Conservation (phyloP, 2,797 vertebrate genomes). For the Crocodylus rhombifer region DNA sequence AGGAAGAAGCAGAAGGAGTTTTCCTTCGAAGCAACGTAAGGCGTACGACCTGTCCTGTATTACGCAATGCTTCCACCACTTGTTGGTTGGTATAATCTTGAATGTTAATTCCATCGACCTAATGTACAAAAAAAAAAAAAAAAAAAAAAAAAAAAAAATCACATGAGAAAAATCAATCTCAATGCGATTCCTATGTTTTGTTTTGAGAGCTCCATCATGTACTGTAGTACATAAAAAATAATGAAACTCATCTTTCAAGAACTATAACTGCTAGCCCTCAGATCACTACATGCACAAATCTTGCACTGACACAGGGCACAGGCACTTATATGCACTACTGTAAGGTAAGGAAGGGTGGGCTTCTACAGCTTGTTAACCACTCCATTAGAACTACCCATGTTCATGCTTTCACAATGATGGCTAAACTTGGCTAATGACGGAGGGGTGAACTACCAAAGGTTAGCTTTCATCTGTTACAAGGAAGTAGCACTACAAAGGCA, state of each 20-base stretch:
- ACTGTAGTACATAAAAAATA: background rate
- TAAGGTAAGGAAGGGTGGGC: too few relatives aligned
- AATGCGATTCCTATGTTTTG: too few relatives aligned
- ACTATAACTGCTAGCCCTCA: background rate
- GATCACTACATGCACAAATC: background rate
- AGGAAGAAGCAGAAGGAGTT: constrained; percentile 14
- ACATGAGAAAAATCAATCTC: too few relatives aligned
- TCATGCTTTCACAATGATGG: too few relatives aligned
- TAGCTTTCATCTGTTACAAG: too few relatives aligned
- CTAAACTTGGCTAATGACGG: too few relatives aligned
- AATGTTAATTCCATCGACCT: constrained; percentile 92
- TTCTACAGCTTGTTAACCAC: too few relatives aligned
- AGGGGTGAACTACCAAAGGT: too few relatives aligned
- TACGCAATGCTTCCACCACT: constrained; percentile 90
- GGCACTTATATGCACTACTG: too few relatives aligned
- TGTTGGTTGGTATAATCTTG: constrained; percentile 92
- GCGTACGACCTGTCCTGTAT: constrained; percentile 86
- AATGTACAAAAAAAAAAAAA: background rate
- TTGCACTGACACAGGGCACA: too few relatives aligned
- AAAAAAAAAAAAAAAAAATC: background rate
- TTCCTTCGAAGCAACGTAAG: constrained; percentile 90
- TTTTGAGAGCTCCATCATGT: background rate
- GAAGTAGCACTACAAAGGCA: too few relatives aligned
- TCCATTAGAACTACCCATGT: too few relatives aligned
- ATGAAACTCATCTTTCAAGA: background rate